A percentile compares a stretch with the other conserved stretches of the same genome.
Evolutionary conservation across 2,888 invertebrate species (phyloP).

Genomic region (Drosophila nigritarsus): DNA sequence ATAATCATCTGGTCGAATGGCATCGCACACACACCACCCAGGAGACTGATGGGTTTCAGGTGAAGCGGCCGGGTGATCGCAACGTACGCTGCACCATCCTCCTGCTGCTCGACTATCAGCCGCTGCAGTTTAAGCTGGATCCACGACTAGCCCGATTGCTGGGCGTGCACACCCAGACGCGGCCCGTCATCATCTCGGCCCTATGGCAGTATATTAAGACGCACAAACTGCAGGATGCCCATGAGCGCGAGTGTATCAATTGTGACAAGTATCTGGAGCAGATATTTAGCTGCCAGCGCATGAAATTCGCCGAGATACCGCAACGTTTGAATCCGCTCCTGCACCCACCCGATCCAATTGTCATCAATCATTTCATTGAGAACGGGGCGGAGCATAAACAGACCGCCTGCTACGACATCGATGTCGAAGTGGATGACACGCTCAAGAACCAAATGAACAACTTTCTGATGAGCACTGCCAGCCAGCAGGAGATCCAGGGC

Average conservation of each 20-base stretch:
- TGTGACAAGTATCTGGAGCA: conserved; percentile 99
- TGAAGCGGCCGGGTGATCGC: conserved; percentile 99
- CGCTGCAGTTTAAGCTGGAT: conserved; percentile 99
- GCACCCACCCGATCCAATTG: conserved; percentile 99
- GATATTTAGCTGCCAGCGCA: conserved; percentile 95
- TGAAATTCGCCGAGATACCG: conserved; percentile 99
- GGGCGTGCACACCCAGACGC: conserved; percentile 98
- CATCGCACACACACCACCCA: conserved; percentile 99
- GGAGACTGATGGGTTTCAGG: conserved; percentile 88
- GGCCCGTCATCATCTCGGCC: conserved; percentile 98
- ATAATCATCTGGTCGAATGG: conserved; percentile 99
- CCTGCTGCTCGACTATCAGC: conserved; percentile 98
- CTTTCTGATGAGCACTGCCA: conserved; percentile 97
- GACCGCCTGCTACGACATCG: conserved; percentile 99
- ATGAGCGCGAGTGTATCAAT: conserved; percentile 97
- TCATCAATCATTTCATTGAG: conserved; percentile 99
- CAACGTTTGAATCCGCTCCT: conserved; percentile 96
- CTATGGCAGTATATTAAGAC: conserved; percentile 99
- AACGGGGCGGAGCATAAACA: conserved; percentile 98
- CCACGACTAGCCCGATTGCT: conserved; percentile 96
- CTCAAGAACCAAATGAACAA: conserved; percentile 99
- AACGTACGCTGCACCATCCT: conserved; percentile 99
- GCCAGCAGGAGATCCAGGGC: conserved; percentile 98
- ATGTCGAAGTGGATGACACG: conserved; percentile 99
- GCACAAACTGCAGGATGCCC: conserved; percentile 95